Evolutionary conservation across 2,888 invertebrate species (phyloP).

Genomic region (Agrochola lychnidis): DNA sequence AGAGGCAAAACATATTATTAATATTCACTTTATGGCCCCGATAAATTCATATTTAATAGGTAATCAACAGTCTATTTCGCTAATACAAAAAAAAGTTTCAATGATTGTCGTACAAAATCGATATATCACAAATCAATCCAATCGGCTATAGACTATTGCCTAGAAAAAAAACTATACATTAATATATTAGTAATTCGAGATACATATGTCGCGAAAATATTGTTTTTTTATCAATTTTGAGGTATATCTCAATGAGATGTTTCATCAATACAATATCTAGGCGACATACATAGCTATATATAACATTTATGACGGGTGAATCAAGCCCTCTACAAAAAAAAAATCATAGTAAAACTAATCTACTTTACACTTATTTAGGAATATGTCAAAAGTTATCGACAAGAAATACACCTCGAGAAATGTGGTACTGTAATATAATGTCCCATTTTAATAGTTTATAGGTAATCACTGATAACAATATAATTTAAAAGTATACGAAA

Average conservation of each 20-base stretch:
- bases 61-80: constrained; percentile 62
- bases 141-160: constrained; percentile 68
- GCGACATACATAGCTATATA: constrained; percentile 72
- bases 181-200: constrained; percentile 79
- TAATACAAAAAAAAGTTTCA: constrained; percentile 57
- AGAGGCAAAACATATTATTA: constrained; percentile 58
- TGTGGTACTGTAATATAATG: constrained; percentile 44
- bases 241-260: constrained; percentile 31
- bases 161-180: constrained; percentile 73
- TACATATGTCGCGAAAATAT: constrained; percentile 67
- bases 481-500: constrained; percentile 1
- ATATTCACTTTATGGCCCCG: constrained; percentile 64
- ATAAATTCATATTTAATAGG: constrained; percentile 53
- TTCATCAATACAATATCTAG: constrained; percentile 54
- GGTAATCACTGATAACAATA: constrained; percentile 8
- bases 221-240: constrained; percentile 29
- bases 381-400: constrained; percentile 81
- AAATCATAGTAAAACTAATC: constrained; percentile 73
- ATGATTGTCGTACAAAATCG: constrained; percentile 71
- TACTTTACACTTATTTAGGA: constrained; percentile 87
- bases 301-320: constrained; percentile 66
- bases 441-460: constrained; percentile 47
- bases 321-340: constrained; percentile 71
- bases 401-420: constrained; percentile 75
- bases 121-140: constrained; percentile 70